A percentile compares a stretch with the other conserved stretches of the same genome.
These are phyloP conservation scores for Sphaerodactylus townsendi DNA, from an alignment of 2,113 vertebrate genomes.

Conservation along the genomic window DNA sequence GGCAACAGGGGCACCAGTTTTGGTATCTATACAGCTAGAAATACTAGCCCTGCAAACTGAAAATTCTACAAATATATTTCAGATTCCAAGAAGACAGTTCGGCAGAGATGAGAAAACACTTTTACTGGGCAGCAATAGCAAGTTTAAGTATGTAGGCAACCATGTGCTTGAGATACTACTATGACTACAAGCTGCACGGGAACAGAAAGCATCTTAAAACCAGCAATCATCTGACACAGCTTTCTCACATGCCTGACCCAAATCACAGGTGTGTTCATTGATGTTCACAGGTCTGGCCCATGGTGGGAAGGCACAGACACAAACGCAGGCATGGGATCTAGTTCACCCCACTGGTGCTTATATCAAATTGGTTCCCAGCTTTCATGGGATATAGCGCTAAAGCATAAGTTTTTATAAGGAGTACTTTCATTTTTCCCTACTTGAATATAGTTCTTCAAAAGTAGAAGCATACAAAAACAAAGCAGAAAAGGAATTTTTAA, in stretches of 20 bases:
- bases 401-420: background rate
- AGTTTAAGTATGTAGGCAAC: background rate
- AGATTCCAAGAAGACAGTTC: background rate
- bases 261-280: background rate
- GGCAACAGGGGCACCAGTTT: background rate
- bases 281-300: background rate
- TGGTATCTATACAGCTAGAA: background rate
- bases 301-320: conserved; percentile 22
- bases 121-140: background rate
- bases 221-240: conserved; percentile 23
- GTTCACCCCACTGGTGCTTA: background rate
- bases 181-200: background rate
- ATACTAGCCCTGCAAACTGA: background rate
- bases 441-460: conserved; percentile 15
- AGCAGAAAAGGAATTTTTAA: background rate
- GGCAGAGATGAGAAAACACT: background rate
- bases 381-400: conserved; percentile 32
- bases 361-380: conserved; percentile 10
- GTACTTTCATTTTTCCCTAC: background rate
- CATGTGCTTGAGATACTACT: background rate
- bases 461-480: background rate
- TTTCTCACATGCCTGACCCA: conserved; percentile 12
- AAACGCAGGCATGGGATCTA: background rate
- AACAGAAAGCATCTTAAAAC: background rate
- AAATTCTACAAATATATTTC: background rate